Evolutionary conservation across 2,113 vertebrate genomes (phyloP), one percentile per base, ranked within the genome.

Genomic region (Romanogobio albipinnatus): DNA sequence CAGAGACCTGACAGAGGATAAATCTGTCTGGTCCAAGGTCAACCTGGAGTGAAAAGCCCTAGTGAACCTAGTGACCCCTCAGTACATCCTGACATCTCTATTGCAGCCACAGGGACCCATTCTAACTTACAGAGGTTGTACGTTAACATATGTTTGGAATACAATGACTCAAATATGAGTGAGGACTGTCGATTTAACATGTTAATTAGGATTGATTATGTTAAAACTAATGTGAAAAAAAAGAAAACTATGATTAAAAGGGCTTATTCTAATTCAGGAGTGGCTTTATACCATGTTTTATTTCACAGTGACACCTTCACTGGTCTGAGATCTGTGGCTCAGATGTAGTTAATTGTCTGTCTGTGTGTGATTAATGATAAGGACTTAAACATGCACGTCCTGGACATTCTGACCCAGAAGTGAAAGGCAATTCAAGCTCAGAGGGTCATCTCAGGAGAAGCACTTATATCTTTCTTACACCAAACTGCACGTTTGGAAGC

Each of bases 341-440:
- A 91, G 91, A 92, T 94, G 89, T 89, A 89, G 89, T 91, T 94
- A 94, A 94, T 94, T 95, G 93, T 93, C 92, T 94, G 92, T 92
- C 92, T 91, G 3, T 13, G 84, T 93, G 91, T 95, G 94, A 95
- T 95, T 94, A 95, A 95, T 95, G 93, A 92, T 92, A 91, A 92
- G 91, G 92, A 91, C 90, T 93, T 95, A 93, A 94, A 92, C 96
- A 96, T 96, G 96, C 95, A 93, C 95, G 92, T 96, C 93, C 90
- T 73, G 89, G 92, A 93, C 92, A 91, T 91, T 90, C 90, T 92
- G 90, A 91, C 90, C 93, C 92, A 92, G 92, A 93, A 93, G 89
- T 91, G 86, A 82, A 90, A 87, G 90, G 90, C 89, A 92, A 91
- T 93, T 94, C 93, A 83, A 90, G 89, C 82, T 53, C 86, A 89